Conservation (phyloP, 2,888 invertebrate genomes). For the Blastobasis lacticolella region DNA sequence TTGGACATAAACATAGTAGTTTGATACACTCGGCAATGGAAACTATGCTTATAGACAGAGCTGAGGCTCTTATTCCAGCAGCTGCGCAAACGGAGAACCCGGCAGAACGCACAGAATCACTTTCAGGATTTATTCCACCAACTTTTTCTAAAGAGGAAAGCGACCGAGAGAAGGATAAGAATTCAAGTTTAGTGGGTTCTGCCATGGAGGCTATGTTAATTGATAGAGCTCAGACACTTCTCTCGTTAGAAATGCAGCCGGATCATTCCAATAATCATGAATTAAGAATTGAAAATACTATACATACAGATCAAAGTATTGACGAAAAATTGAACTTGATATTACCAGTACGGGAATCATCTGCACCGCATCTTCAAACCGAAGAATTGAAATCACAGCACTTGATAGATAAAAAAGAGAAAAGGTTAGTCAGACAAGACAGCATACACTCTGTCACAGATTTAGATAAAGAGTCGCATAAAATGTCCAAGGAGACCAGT, state of each 20-base stretch:
- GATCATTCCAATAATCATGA: no score
- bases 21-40: constrained; percentile 61
- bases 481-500: constrained; percentile 48
- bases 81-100: constrained; percentile 6
- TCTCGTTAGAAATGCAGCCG: neutral
- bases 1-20: constrained; percentile 21
- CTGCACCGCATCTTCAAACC: neutral
- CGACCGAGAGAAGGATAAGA: neutral
- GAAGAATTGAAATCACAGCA: constrained; percentile 9
- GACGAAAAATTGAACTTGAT: no score
- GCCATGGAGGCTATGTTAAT: constrained; percentile 9
- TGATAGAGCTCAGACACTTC: constrained; percentile 14
- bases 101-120: no score
- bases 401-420: constrained; percentile 23
- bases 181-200: neutral
- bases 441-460: constrained; percentile 45
- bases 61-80: constrained; percentile 31
- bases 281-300: no score
- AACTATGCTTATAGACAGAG: constrained; percentile 66
- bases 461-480: constrained; percentile 30
- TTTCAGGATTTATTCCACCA: no score
- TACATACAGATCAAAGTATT: no score
- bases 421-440: constrained; percentile 48
- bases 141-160: neutral
- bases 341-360: neutral